phyloP scores from a whole-genome alignment of 2,797 vertebrate species.

The Chelidonichthys spinosus region DNA sequence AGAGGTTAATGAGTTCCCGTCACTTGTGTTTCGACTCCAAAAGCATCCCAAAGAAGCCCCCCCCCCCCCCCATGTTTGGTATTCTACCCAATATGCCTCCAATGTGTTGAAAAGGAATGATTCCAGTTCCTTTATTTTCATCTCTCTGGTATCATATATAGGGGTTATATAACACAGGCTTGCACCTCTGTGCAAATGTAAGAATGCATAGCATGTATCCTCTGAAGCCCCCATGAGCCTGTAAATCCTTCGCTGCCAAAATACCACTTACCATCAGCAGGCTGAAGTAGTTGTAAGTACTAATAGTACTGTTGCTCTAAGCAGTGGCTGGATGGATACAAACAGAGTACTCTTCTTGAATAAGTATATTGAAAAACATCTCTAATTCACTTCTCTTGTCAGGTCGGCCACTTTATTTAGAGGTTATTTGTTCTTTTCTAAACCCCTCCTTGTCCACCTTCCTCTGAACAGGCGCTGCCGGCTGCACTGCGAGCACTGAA shows the following conservation, averaged over 20 bases:
- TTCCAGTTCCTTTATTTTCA: constrained; percentile 56
- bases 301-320: not conserved
- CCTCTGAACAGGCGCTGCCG: constrained; percentile 87
- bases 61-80: constrained; percentile 12
- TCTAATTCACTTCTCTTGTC: not conserved
- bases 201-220: constrained; percentile 61
- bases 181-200: constrained; percentile 58
- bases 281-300: constrained; percentile 7
- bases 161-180: constrained; percentile 61
- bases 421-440: not conserved
- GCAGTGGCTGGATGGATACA: not conserved
- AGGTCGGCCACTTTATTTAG: not conserved
- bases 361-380: constrained; percentile 3
- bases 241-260: constrained; percentile 65
- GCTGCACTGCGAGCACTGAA: constrained; percentile 97
- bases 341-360: not conserved
- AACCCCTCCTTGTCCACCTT: constrained; percentile 5
- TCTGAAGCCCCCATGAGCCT: constrained; percentile 48
- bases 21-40: constrained; percentile 10
- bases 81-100: constrained; percentile 27
- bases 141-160: constrained; percentile 66
- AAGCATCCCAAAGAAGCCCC: constrained; percentile 25
- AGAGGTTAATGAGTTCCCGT: constrained; percentile 19
- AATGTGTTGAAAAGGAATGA: constrained; percentile 45
- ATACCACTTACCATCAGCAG: constrained; percentile 33